A percentile compares a stretch with the other conserved stretches of the same genome.
phyloP scores from a whole-genome alignment of 2,888 invertebrate genomes.

The Tetragonula carbonaria region DNA sequence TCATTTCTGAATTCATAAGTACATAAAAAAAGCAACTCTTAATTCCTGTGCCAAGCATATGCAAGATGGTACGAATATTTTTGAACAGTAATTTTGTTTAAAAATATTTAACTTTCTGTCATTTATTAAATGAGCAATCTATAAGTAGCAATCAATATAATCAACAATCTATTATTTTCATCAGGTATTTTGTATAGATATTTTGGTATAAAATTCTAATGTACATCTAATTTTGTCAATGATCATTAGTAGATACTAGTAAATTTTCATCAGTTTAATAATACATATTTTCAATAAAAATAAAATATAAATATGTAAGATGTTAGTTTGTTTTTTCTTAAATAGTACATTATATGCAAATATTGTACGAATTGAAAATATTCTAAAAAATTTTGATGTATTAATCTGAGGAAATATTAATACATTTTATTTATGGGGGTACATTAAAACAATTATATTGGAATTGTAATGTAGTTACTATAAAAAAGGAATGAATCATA shows the following conservation, averaged over 20 bases:
- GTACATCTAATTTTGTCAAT: neutral
- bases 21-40: neutral
- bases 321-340: neutral
- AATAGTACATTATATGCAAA: neutral
- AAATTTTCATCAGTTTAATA: neutral
- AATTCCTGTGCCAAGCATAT: neutral
- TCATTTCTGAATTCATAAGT: neutral
- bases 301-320: neutral
- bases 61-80: neutral
- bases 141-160: no score
- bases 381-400: neutral
- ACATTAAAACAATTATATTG: neutral
- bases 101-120: neutral
- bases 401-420: neutral
- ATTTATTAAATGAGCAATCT: neutral
- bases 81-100: neutral
- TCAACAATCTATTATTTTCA: neutral
- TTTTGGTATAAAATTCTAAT: neutral
- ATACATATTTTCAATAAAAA: neutral
- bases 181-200: neutral
- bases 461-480: no score
- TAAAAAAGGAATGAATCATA: no score
- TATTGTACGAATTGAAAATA: neutral
- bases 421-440: neutral
- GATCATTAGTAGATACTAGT: neutral